Conservation (phyloP, 2,113 vertebrate species). For the Bujurquina vittata region DNA sequence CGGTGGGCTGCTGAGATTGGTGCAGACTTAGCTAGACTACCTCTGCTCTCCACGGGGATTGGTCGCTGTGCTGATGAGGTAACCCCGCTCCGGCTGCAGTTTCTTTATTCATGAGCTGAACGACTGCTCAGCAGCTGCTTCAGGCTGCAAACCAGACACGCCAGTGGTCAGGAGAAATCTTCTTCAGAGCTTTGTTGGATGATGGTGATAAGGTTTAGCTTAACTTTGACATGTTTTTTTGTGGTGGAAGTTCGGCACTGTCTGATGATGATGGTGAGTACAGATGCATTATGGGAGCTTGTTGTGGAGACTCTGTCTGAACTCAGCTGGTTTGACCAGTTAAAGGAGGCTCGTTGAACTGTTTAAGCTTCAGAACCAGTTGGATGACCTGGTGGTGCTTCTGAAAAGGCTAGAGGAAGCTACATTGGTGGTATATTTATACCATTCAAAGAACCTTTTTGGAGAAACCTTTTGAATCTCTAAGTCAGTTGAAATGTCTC, state of each 20-base stretch:
- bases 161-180: not conserved
- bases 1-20: slow-evolving; percentile 24
- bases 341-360: not conserved
- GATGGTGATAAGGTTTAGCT: not conserved
- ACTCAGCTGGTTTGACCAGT: slow-evolving; percentile 1
- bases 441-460: too few relatives aligned
- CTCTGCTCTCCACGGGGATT: slow-evolving; percentile 35
- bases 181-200: not conserved
- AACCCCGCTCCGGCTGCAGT: not conserved
- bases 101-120: slow-evolving; percentile 44
- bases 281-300: slow-evolving; percentile 25
- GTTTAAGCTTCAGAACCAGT: not conserved
- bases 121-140: slow-evolving; percentile 29
- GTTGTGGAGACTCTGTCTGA: not conserved
- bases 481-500: too few relatives aligned
- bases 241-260: slow-evolving; percentile 15
- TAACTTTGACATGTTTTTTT: slow-evolving; percentile 30
- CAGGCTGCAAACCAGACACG: not conserved
- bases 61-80: slow-evolving; percentile 31
- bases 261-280: slow-evolving; percentile 48
- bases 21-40: not conserved
- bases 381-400: not conserved
- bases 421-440: too few relatives aligned
- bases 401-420: too few relatives aligned
- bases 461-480: too few relatives aligned